Evolutionary conservation across 37 sponge, comb jelly and placozoan genomes (phyloP).

Genomic region (Trichoplax adhaerens): DNA sequence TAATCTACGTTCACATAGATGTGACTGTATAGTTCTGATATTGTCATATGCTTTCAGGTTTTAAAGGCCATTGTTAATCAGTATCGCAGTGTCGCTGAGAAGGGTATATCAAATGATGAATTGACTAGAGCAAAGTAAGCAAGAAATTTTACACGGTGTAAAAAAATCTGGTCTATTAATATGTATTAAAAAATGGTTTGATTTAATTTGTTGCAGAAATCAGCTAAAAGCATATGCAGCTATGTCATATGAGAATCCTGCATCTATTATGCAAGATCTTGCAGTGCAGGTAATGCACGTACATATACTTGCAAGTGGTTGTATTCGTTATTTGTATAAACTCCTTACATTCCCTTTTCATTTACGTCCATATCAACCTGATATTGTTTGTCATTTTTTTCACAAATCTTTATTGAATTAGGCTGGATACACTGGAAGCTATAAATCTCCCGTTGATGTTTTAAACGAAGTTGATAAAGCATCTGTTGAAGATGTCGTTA

Average conservation of each 20-base stretch:
- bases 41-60: constrained; percentile 17
- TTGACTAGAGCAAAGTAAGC: constrained; percentile 47
- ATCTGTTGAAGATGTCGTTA: too few relatives aligned
- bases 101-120: constrained; percentile 27
- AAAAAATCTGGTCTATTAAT: not conserved
- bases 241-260: constrained; percentile 30
- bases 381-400: too few relatives aligned
- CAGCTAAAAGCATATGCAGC: constrained; percentile 40
- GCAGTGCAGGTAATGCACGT: constrained; percentile 22
- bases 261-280: constrained; percentile 20
- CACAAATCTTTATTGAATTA: too few relatives aligned
- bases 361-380: too few relatives aligned
- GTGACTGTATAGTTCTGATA: not conserved
- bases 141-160: not conserved
- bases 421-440: too few relatives aligned
- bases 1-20: not conserved
- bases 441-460: too few relatives aligned
- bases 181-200: not conserved
- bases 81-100: constrained; percentile 38
- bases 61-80: constrained; percentile 37
- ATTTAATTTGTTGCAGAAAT: constrained; percentile 21
- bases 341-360: too few relatives aligned
- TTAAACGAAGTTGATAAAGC: too few relatives aligned
- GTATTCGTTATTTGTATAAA: too few relatives aligned
- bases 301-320: too few relatives aligned